Evolutionary conservation across 2,888 invertebrate species (phyloP).

Genomic region (Patella depressa): DNA sequence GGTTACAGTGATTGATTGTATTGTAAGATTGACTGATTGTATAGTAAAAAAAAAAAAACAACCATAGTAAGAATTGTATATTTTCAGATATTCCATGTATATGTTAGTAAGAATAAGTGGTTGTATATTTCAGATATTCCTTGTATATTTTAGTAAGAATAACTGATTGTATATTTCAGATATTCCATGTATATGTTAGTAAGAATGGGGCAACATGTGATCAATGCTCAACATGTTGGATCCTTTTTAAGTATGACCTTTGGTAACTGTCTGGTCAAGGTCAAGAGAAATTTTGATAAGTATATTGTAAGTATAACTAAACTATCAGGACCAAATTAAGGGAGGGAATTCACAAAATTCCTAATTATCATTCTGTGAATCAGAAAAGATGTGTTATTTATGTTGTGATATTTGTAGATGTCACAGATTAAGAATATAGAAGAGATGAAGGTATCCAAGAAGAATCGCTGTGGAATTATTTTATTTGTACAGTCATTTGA

Average conservation of each 20-base stretch:
- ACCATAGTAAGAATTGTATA: slow-evolving; percentile 20
- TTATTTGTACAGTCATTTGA: slow-evolving; percentile 92
- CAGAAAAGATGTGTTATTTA: slow-evolving; percentile 4
- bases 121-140: background rate
- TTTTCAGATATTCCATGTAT: slow-evolving; percentile 89
- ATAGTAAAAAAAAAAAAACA: background rate
- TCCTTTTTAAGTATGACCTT: slow-evolving; percentile 90
- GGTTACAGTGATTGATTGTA: too few relatives aligned
- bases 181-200: slow-evolving; percentile 95
- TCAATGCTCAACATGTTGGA: slow-evolving; percentile 88
- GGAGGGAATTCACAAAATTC: too few relatives aligned
- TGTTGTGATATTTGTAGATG: slow-evolving; percentile 51
- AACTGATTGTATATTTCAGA: slow-evolving; percentile 73
- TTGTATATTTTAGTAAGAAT: background rate
- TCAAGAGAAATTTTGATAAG: slow-evolving; percentile 91
- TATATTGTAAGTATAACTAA: slow-evolving; percentile 78
- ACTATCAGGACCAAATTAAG: too few relatives aligned
- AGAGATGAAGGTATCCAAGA: slow-evolving; percentile 82
- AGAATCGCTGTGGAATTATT: slow-evolving; percentile 89
- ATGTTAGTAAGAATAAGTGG: slow-evolving; percentile 83
- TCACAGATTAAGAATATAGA: slow-evolving; percentile 83
- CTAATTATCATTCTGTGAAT: too few relatives aligned
- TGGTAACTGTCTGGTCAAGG: slow-evolving; percentile 87
- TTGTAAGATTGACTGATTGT: too few relatives aligned
- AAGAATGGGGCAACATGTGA: slow-evolving; percentile 90